Base-by-base conservation (phyloP, 2,797 vertebrate genomes). In the Tachyglossus aculeatus region DNA sequence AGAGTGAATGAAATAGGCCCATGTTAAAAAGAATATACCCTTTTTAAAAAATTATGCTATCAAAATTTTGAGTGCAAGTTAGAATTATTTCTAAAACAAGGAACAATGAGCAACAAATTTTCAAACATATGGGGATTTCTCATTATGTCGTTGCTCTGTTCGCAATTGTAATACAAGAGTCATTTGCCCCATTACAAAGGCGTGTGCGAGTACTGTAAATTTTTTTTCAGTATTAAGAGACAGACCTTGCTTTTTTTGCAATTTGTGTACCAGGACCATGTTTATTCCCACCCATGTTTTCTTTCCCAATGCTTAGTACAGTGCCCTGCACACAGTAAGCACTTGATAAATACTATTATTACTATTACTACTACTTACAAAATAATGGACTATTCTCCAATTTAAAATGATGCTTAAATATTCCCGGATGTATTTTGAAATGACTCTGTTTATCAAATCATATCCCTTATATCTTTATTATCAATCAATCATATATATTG, bases 41-140 rank as follows among this genome's bases (percentile, higher is more conserved):
- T 50, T 43, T 65, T 6, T 58, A 77, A 78, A 82, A 67, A 43
- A 74, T 27, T 19, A 44, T 38, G 38, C 43, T 50, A 77, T 78
- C 14, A 72, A 38, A 50, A 71, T 75, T 77, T 74, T 77, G 57
- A 45, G 10, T 50, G 48, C 62, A 78, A 70, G 74, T 70, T 74
- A 78, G 71, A 31, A 34, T 37, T 71, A 41, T 50, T 60, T 66
- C n/a, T 53, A 51, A 81, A 79, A 72, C 58, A 63, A 59, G 44
- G 31, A 81, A 70, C 37, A 83, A 68, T 31, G 19, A 74, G 9
- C 29, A 68, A 40, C 33, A 36, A 71, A 68, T 72, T 67, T 70
- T 56, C 22, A 82, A 72, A 43, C 22, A 74, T 54, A 71, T 66
- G 77, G 31, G 6, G 77, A 67, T 66, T 77, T 58, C 45, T 31